These are phyloP conservation scores for Ophioderma brevispina DNA, from an alignment of 35 echinoderm and acorn worm genomes.

Conservation along the genomic window DNA sequence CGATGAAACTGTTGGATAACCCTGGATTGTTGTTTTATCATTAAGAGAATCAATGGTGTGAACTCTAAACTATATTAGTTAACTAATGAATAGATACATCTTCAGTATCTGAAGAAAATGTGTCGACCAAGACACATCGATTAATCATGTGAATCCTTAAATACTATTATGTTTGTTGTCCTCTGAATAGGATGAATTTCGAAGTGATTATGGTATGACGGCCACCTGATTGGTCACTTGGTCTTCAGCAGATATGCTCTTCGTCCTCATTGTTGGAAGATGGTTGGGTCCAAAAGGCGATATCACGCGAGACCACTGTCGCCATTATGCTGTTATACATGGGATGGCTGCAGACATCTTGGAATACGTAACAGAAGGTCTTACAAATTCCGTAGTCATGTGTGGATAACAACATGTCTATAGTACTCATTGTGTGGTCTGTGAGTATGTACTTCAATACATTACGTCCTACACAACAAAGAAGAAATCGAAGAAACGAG, in stretches of 20 bases:
- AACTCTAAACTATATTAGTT: too few relatives aligned
- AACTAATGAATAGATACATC: too few relatives aligned
- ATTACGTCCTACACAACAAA: slow-evolving; percentile 7
- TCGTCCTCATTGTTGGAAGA: slow-evolving; percentile 80
- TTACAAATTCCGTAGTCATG: background rate
- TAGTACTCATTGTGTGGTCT: slow-evolving; percentile 19
- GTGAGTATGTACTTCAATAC: slow-evolving; percentile 31
- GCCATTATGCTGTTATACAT: slow-evolving; percentile 72
- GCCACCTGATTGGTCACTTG: slow-evolving; percentile 34
- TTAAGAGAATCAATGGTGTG: too few relatives aligned
- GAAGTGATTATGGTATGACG: background rate
- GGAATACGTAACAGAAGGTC: slow-evolving; percentile 45
- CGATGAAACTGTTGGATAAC: too few relatives aligned
- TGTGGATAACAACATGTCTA: background rate
- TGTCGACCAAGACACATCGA: too few relatives aligned
- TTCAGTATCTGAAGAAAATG: too few relatives aligned
- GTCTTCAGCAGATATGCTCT: slow-evolving; percentile 66
- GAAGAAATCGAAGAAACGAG: background rate
- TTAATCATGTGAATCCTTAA: too few relatives aligned
- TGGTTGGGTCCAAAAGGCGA: slow-evolving; percentile 91
- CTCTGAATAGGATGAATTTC: background rate
- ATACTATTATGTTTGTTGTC: background rate
- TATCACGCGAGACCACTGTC: slow-evolving; percentile 75
- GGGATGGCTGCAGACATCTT: slow-evolving; percentile 88
- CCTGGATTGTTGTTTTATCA: too few relatives aligned